A percentile compares a stretch with the other conserved stretches of the same genome.
Evolutionary conservation across 2,797 vertebrate genomes (phyloP).

Genomic region (Diceros bicornis): DNA sequence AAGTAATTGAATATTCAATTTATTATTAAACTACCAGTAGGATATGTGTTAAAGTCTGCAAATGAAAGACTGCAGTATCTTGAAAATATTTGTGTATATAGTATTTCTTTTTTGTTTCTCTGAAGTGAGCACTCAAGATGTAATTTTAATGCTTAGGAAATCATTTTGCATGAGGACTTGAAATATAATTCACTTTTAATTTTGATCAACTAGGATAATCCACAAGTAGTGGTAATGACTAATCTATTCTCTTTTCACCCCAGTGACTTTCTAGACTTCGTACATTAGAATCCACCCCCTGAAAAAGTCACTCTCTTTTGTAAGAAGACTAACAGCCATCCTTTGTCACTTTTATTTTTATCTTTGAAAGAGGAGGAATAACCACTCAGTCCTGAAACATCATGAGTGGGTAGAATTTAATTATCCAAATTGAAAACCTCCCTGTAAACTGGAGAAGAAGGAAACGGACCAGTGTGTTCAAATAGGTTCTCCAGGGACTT

Average conservation of each 20-base stretch:
- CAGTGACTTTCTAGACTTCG: conserved; percentile 74
- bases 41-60: conserved; percentile 8
- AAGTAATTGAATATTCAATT: conserved; percentile 6
- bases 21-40: not conserved
- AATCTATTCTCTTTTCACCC: conserved; percentile 66
- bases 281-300: conserved; percentile 56
- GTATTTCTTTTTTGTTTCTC: conserved; percentile 51
- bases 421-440: conserved; percentile 45
- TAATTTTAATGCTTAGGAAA: conserved; percentile 62
- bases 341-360: conserved; percentile 75
- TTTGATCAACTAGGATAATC: conserved; percentile 12
- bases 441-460: conserved; percentile 20
- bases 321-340: conserved; percentile 63
- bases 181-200: conserved; percentile 54
- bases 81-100: conserved; percentile 11
- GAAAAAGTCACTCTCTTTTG: conserved; percentile 65
- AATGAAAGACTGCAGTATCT: conserved; percentile 36
- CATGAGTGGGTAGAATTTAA: conserved; percentile 57
- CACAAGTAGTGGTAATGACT: conserved; percentile 66
- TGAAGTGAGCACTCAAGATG: conserved; percentile 4
- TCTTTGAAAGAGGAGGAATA: conserved; percentile 68
- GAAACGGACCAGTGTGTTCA: not conserved
- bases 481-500: conserved; percentile 22
- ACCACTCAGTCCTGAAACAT: conserved; percentile 59
- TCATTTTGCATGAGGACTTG: conserved; percentile 26